These are phyloP conservation scores for Merops nubicus DNA, from an alignment of 2,113 vertebrate species.

Conservation along the genomic window DNA sequence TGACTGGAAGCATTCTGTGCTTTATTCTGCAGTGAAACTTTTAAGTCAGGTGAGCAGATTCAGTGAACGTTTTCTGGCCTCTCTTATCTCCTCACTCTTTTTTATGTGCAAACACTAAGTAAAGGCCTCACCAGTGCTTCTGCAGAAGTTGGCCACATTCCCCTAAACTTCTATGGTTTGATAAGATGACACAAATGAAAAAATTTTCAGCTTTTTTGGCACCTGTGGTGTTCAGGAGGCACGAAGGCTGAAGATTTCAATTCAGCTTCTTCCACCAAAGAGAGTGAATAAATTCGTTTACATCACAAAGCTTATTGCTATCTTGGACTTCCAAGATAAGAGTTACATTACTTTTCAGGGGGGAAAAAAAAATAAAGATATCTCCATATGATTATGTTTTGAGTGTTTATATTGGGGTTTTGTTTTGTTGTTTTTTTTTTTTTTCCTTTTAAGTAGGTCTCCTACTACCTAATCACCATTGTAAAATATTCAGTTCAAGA, in stretches of 20 bases:
- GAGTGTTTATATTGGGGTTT: background rate
- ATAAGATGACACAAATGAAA: background rate
- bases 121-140: background rate
- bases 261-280: background rate
- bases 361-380: background rate
- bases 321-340: background rate
- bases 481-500: conserved; percentile 15
- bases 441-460: background rate
- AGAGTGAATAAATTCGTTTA: background rate
- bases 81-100: background rate
- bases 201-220: background rate
- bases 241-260: background rate
- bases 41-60: background rate
- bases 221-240: background rate
- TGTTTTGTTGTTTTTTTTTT: too few relatives aligned
- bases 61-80: background rate
- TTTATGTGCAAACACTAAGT: background rate
- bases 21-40: background rate
- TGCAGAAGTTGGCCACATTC: background rate
- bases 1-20: background rate
- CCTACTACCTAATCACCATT: background rate
- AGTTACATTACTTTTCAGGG: background rate
- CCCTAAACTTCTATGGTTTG: background rate
- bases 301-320: background rate
- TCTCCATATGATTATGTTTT: background rate